Percentiles rank a stretch among this genome's conserved stretches.
phyloP scores from a whole-genome alignment of 2,797 vertebrate genomes.

The Gymnothorax javanicus region DNA sequence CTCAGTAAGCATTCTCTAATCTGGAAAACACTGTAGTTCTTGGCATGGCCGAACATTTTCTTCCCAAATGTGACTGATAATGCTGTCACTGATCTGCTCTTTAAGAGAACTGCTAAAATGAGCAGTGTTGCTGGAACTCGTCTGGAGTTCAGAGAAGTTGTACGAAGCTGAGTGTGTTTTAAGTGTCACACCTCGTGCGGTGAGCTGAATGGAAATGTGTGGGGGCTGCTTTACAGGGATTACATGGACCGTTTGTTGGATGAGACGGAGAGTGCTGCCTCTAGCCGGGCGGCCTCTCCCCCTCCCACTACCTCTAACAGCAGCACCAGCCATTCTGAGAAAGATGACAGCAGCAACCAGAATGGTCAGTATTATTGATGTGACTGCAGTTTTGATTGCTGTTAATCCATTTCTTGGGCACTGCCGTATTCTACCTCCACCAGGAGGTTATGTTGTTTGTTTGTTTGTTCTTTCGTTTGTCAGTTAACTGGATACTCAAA shows the following conservation, averaged over 20 bases:
- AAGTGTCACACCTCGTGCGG: background rate
- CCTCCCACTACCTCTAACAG: constrained; percentile 88
- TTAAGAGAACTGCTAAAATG: background rate
- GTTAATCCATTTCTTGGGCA: background rate
- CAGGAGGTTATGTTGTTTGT: too few species aligned
- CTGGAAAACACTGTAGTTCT: background rate
- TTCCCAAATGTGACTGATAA: background rate
- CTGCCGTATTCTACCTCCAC: too few species aligned
- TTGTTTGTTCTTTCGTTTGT: too few species aligned
- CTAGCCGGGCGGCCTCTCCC: constrained; percentile 84
- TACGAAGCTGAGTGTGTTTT: background rate
- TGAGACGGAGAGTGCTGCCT: constrained; percentile 89
- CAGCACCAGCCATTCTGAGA: constrained; percentile 86
- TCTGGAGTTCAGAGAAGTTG: background rate
- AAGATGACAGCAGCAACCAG: constrained; percentile 83
- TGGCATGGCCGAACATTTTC: background rate
- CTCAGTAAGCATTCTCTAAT: too few species aligned
- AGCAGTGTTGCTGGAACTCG: background rate
- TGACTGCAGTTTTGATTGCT: background rate
- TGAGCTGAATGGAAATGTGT: background rate
- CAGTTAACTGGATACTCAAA: too few species aligned
- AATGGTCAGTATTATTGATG: constrained; percentile 77
- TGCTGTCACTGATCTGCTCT: background rate
- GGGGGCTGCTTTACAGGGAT: constrained; percentile 70
- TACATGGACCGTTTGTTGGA: constrained; percentile 93